phyloP scores from a whole-genome alignment of 37 sponge, comb jelly and placozoan species.

The Haliclona indistincta region DNA sequence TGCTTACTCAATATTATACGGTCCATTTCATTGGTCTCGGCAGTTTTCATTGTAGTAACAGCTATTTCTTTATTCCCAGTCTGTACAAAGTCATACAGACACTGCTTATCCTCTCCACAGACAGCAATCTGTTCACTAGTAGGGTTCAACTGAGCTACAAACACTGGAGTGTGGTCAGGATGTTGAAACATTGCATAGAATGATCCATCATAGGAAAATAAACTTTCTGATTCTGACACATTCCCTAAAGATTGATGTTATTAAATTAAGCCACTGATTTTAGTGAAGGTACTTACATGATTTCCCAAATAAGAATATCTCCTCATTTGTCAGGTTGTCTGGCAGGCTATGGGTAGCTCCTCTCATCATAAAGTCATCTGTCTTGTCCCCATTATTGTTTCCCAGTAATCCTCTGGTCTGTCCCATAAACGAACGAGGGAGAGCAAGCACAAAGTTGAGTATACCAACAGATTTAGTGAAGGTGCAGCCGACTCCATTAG shows the following conservation, averaged over 20 bases:
- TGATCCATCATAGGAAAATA: too few species aligned
- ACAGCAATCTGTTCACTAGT: neutral
- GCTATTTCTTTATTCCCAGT: slow-evolving; percentile 52
- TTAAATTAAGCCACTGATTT: too few species aligned
- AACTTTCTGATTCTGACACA: too few species aligned
- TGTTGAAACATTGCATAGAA: too few species aligned
- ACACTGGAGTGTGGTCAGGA: slow-evolving; percentile 55
- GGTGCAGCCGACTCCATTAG: slow-evolving; percentile 35
- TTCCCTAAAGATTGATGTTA: too few species aligned
- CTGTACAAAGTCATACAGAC: slow-evolving; percentile 62
- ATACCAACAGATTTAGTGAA: neutral
- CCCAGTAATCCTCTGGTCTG: slow-evolving; percentile 70
- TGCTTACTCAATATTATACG: neutral
- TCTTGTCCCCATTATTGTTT: slow-evolving; percentile 56
- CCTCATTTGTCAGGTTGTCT: too few species aligned
- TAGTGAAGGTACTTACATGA: too few species aligned
- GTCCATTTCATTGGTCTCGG: neutral
- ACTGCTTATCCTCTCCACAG: slow-evolving; percentile 37
- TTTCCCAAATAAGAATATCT: too few species aligned
- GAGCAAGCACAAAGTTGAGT: slow-evolving; percentile 12
- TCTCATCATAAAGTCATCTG: slow-evolving; percentile 65
- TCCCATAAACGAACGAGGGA: slow-evolving; percentile 32
- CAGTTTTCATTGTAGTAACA: slow-evolving; percentile 9
- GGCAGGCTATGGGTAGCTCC: too few species aligned
- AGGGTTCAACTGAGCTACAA: slow-evolving; percentile 43